Conservation (phyloP, 2,797 vertebrate species). For the Decapterus maruadsi region DNA sequence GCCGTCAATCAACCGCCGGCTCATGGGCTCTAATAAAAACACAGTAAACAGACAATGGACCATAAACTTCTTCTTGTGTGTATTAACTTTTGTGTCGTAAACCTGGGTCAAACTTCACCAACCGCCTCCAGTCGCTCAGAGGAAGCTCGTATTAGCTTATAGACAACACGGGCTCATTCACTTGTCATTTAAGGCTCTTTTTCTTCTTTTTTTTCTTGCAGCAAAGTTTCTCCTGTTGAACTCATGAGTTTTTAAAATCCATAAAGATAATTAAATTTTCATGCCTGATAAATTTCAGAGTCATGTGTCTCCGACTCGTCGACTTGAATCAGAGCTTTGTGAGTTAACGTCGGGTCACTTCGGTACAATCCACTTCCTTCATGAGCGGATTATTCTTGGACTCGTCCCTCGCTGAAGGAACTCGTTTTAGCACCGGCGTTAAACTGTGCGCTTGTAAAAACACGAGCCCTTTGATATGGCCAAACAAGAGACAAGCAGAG, state of each 20-base stretch:
- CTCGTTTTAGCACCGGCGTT: background rate
- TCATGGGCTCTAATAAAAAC: too few relatives aligned
- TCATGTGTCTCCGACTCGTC: slow-evolving; percentile 18
- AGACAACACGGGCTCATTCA: background rate
- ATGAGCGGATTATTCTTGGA: background rate
- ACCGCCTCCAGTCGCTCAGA: too few relatives aligned
- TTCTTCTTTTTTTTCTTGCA: background rate
- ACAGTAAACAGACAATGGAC: too few relatives aligned
- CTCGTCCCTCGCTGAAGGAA: background rate
- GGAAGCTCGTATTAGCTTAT: background rate
- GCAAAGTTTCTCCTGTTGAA: slow-evolving; percentile 1
- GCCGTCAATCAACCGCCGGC: too few relatives aligned
- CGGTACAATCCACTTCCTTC: background rate
- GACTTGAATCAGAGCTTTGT: slow-evolving; percentile 23
- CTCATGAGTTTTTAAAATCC: background rate
- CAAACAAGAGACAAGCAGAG: background rate
- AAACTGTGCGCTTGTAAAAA: background rate
- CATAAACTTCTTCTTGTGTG: too few relatives aligned
- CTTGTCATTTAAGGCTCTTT: background rate
- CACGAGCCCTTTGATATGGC: slow-evolving; percentile 23
- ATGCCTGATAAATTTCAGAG: background rate
- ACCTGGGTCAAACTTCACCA: too few relatives aligned
- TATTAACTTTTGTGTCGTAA: too few relatives aligned
- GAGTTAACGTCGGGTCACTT: background rate
- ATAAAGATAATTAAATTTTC: slow-evolving; percentile 7